These are phyloP conservation scores for Coptodon rendalli DNA, from an alignment of 2,113 vertebrate genomes.

Conservation along the genomic window DNA sequence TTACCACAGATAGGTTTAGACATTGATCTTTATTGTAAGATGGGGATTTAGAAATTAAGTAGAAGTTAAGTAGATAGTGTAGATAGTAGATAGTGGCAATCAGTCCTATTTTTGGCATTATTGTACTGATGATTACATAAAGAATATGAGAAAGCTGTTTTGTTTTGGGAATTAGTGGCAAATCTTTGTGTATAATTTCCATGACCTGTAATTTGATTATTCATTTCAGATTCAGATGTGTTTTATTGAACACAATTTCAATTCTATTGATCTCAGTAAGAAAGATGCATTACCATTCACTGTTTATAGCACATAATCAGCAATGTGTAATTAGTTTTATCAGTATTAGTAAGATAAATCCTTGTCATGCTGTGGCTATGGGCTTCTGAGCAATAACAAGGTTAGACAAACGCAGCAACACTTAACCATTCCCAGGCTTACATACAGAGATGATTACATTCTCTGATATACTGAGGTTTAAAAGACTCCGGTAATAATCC, in stretches of 20 bases:
- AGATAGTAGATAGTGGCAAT: not conserved
- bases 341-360: slow-evolving; percentile 48
- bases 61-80: not conserved
- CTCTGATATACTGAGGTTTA: not conserved
- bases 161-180: not conserved
- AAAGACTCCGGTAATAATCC: not conserved
- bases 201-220: slow-evolving; percentile 28
- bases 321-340: slow-evolving; percentile 49
- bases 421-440: not conserved
- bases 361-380: not conserved
- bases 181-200: not conserved
- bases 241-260: slow-evolving; percentile 13
- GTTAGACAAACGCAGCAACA: not conserved
- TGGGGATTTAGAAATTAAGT: not conserved
- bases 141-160: not conserved
- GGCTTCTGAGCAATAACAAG: slow-evolving; percentile 8
- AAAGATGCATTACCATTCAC: slow-evolving; percentile 13
- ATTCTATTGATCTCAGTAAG: slow-evolving; percentile 16
- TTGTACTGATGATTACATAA: not conserved
- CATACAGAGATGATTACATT: not conserved
- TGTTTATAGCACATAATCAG: slow-evolving; percentile 38
- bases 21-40: not conserved
- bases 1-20: not conserved
- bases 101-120: not conserved
- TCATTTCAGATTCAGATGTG: not conserved